phyloP scores from a whole-genome alignment of 2,888 invertebrate species.

The Ormia ochracea region DNA sequence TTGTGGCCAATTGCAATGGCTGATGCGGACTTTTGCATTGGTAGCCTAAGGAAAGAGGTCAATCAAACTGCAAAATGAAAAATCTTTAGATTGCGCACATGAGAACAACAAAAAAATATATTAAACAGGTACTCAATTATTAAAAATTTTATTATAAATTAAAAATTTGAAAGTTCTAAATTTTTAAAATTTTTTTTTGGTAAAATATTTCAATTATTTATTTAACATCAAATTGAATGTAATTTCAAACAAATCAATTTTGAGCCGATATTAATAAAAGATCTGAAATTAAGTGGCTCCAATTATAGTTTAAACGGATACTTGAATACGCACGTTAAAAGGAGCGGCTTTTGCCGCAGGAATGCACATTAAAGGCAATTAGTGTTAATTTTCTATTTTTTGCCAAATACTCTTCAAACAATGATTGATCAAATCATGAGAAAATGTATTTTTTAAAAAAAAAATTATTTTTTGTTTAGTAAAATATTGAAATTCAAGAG shows the following conservation, averaged over 20 bases:
- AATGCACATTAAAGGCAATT: not conserved
- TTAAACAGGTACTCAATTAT: slow-evolving; percentile 11
- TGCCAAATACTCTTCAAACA: too few species aligned
- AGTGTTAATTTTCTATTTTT: not conserved
- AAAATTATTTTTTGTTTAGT: too few species aligned
- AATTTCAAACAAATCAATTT: not conserved
- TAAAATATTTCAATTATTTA: not conserved
- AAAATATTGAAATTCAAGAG: too few species aligned
- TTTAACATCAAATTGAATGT: not conserved
- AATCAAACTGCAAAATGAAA: slow-evolving; percentile 45
- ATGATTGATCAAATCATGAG: too few species aligned
- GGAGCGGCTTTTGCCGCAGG: not conserved
- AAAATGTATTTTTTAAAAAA: too few species aligned
- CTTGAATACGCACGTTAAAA: not conserved
- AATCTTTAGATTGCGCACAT: slow-evolving; percentile 31
- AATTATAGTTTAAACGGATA: not conserved
- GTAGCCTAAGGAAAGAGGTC: slow-evolving; percentile 28
- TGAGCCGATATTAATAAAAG: not conserved
- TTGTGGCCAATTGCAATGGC: not conserved
- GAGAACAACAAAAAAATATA: not conserved
- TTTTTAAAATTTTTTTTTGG: not conserved
- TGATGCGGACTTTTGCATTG: not conserved
- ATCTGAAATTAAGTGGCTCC: not conserved
- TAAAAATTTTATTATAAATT: too few species aligned
- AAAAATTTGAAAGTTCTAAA: slow-evolving; percentile 2